Evolutionary conservation across 2,888 invertebrate genomes (phyloP).

Genomic region (Leuctra nigra): DNA sequence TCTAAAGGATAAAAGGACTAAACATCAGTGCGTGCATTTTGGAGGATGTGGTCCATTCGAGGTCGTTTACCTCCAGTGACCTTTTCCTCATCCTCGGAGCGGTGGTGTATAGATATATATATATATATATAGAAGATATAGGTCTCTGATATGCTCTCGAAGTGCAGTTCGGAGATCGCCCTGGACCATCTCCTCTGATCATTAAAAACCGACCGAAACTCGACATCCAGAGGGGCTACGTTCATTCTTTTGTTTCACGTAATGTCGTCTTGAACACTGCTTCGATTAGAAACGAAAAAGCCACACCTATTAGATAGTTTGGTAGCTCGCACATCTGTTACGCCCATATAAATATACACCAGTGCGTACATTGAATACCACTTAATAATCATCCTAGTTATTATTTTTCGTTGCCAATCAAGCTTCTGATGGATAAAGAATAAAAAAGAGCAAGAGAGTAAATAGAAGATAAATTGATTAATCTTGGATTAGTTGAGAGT

Average conservation of each 20-base stretch:
- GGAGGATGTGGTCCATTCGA: conserved; percentile 20
- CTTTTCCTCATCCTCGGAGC: conserved; percentile 7
- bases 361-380: conserved; percentile 16
- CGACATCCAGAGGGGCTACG: conserved; percentile 4
- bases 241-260: conserved; percentile 19
- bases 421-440: background rate
- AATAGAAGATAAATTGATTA: conserved; percentile 9
- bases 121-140: background rate
- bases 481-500: background rate
- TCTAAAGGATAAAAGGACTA: too few species aligned
- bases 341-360: conserved; percentile 19
- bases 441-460: background rate
- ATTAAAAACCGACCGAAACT: background rate
- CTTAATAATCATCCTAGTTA: conserved; percentile 17
- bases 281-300: conserved; percentile 13
- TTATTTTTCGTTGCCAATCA: background rate
- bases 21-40: conserved; percentile 7
- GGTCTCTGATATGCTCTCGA: background rate
- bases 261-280: conserved; percentile 7
- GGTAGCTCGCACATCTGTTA: conserved; percentile 2
- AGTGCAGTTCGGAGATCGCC: background rate
- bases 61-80: conserved; percentile 19
- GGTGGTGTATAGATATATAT: background rate
- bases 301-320: conserved; percentile 10
- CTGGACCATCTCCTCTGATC: background rate